These are phyloP conservation scores for Xerus inauris DNA, from an alignment of 2,113 vertebrate species.

Conservation along the genomic window DNA sequence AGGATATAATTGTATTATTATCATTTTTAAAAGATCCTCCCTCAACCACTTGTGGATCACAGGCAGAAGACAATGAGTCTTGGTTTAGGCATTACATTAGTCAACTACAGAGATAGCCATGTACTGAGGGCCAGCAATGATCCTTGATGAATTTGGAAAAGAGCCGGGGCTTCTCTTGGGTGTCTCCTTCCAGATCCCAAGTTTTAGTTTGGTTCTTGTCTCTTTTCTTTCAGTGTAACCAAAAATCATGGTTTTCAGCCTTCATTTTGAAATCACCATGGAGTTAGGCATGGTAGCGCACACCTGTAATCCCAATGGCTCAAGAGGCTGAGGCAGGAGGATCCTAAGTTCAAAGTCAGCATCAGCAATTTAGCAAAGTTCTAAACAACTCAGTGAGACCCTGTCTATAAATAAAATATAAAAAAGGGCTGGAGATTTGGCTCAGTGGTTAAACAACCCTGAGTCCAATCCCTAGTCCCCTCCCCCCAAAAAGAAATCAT, in stretches of 20 bases:
- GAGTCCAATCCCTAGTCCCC: too few species aligned
- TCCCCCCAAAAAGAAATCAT: not conserved
- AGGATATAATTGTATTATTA: not conserved
- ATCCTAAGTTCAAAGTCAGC: too few species aligned
- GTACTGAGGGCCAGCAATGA: not conserved
- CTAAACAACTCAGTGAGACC: too few species aligned
- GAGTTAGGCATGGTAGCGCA: not conserved
- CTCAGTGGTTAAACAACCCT: too few species aligned
- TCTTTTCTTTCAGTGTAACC: not conserved
- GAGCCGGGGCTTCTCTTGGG: not conserved
- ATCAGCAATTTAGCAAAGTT: too few species aligned
- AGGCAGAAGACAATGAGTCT: not conserved
- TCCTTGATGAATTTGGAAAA: not conserved
- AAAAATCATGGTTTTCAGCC: conserved; percentile 6
- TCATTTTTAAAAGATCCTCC: not conserved
- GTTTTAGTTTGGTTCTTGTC: not conserved
- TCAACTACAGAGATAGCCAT: not conserved
- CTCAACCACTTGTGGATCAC: not conserved
- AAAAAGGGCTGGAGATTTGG: too few species aligned
- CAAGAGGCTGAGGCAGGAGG: too few species aligned
- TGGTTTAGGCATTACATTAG: not conserved
- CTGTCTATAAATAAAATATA: too few species aligned
- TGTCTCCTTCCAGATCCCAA: not conserved
- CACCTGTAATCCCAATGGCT: too few species aligned
- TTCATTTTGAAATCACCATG: conserved; percentile 43